Conservation (phyloP, 2,113 vertebrate genomes). For the Pelecanoides urinatrix region DNA sequence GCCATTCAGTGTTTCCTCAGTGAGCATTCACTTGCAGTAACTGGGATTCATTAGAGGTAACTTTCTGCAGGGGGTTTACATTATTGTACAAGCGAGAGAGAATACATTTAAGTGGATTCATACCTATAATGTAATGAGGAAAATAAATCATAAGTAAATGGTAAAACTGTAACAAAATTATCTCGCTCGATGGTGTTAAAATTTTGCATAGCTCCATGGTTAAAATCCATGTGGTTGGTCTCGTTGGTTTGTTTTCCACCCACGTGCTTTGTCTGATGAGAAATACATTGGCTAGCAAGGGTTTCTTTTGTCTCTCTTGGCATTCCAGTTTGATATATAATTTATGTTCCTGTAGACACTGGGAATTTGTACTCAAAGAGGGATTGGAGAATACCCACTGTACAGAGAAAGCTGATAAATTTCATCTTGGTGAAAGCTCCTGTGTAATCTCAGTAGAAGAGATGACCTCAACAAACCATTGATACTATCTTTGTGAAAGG, state of each 20-base stretch:
- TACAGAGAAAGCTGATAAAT: background rate
- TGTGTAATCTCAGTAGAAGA: background rate
- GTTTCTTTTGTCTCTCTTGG: background rate
- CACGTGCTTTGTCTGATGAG: background rate
- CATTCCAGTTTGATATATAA: background rate
- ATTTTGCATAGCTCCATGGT: background rate
- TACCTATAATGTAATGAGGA: background rate
- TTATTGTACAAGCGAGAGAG: background rate
- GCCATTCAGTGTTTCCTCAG: background rate
- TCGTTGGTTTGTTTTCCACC: background rate
- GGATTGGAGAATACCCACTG: background rate
- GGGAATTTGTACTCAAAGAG: background rate
- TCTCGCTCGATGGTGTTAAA: background rate
- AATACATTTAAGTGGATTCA: background rate
- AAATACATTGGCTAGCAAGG: background rate
- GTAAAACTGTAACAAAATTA: background rate
- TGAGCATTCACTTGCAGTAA: background rate
- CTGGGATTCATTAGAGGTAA: background rate
- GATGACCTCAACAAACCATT: background rate
- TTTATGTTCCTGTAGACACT: background rate
- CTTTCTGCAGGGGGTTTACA: fast-evolving
- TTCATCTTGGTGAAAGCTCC: background rate
- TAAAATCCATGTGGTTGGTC: background rate
- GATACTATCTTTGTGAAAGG: background rate
- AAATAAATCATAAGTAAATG: background rate